These are phyloP conservation scores for Rhea americana DNA, from an alignment of 2,113 vertebrate species.

Conservation along the genomic window DNA sequence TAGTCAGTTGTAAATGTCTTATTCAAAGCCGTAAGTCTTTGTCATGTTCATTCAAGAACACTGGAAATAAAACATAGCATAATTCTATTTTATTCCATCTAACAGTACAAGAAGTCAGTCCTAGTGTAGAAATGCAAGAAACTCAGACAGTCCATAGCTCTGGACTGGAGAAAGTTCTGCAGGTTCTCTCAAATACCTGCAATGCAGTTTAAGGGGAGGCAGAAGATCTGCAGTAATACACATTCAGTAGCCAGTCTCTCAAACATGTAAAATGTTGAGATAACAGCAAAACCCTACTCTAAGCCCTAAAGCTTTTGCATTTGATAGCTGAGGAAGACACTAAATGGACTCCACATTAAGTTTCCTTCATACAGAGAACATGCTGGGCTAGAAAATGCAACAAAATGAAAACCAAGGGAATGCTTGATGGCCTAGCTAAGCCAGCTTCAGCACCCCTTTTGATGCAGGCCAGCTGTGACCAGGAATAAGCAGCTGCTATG, in stretches of 20 bases:
- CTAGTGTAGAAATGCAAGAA: neutral
- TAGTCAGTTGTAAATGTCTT: neutral
- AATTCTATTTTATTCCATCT: neutral
- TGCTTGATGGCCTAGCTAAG: neutral
- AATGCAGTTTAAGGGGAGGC: neutral
- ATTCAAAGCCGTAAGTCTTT: neutral
- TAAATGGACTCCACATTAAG: neutral
- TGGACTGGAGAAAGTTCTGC: neutral
- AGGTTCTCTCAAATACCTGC: neutral
- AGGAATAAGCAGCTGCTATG: neutral
- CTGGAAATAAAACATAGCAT: neutral
- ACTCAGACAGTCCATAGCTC: neutral
- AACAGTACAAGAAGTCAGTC: neutral
- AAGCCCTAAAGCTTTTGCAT: neutral
- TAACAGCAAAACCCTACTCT: neutral
- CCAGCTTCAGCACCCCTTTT: neutral
- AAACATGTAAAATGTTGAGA: neutral
- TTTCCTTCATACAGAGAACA: neutral
- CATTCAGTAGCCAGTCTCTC: neutral
- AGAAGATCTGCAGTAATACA: neutral
- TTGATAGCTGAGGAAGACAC: neutral
- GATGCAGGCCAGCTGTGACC: neutral
- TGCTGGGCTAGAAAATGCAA: neutral
- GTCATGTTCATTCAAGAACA: neutral
- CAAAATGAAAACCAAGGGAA: neutral